A percentile compares a stretch with the other conserved stretches of the same genome.
These are phyloP conservation scores for Fabriciana adippe DNA, from an alignment of 2,888 invertebrate species.

Conservation along the genomic window DNA sequence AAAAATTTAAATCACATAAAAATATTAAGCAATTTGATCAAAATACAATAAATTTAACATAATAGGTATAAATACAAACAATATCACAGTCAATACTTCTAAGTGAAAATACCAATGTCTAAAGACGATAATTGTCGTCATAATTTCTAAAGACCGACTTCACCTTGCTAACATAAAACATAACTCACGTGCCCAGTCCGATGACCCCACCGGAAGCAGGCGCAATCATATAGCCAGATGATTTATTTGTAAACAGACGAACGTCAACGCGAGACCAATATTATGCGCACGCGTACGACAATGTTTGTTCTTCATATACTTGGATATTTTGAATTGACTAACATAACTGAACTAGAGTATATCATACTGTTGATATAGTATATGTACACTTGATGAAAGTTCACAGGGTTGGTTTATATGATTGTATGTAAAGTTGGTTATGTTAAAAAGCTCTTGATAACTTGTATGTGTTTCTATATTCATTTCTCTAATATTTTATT, in stretches of 20 bases:
- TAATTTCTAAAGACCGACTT: slow-evolving; percentile 3
- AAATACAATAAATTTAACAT: too few relatives aligned
- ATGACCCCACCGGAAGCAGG: slow-evolving; percentile 42
- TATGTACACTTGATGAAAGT: background rate
- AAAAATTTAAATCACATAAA: too few relatives aligned
- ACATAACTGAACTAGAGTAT: slow-evolving; percentile 21
- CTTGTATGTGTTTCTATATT: too few relatives aligned
- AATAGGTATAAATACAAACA: too few relatives aligned
- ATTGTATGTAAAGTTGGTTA: too few relatives aligned
- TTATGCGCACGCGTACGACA: slow-evolving; percentile 40
- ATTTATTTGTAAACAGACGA: slow-evolving; percentile 80
- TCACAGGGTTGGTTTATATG: too few relatives aligned
- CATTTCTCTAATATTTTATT: too few relatives aligned
- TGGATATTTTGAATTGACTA: slow-evolving; percentile 41
- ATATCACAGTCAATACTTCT: background rate
- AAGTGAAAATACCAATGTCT: background rate
- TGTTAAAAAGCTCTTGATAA: too few relatives aligned
- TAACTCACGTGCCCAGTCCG: slow-evolving; percentile 54
- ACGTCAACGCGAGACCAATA: slow-evolving; percentile 70
- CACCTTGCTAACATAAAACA: slow-evolving; percentile 22
- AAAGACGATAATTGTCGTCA: background rate
- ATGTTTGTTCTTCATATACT: slow-evolving; percentile 24
- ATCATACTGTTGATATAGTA: slow-evolving; percentile 39
- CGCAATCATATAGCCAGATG: slow-evolving; percentile 57
- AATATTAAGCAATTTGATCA: too few relatives aligned